Evolutionary conservation across 1,140 invertebrate species (phyloP).

Genomic region (Melanaphis sacchari): DNA sequence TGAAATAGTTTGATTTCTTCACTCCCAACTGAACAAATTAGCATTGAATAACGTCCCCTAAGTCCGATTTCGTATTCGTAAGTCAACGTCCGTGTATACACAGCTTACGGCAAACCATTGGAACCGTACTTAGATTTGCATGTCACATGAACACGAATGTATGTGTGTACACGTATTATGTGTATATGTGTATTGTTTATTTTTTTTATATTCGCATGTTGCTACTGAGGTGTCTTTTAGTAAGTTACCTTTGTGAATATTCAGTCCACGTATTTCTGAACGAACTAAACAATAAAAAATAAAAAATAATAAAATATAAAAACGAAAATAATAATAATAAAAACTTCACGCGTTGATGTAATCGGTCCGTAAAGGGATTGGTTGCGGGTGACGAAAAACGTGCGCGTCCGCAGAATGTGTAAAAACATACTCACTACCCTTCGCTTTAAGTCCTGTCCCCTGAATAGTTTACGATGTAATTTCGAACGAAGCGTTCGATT

Average conservation of each 20-base stretch:
- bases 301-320: background rate
- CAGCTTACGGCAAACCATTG: background rate
- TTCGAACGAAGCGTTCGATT: background rate
- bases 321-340: slow-evolving; percentile 16
- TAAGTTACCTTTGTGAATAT: background rate
- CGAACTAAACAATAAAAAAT: background rate
- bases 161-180: background rate
- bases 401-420: background rate
- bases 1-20: slow-evolving; percentile 10
- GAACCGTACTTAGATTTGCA: slow-evolving; percentile 27
- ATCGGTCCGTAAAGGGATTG: background rate
- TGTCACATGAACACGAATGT: background rate
- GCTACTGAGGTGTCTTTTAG: background rate
- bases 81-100: slow-evolving; percentile 1
- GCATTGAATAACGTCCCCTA: slow-evolving; percentile 12
- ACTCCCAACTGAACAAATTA: background rate
- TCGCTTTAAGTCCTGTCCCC: slow-evolving; percentile 20
- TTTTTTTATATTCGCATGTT: slow-evolving; percentile 8
- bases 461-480: background rate
- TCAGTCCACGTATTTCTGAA: background rate
- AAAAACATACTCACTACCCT: background rate
- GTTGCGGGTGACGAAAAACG: background rate
- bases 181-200: background rate
- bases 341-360: background rate
- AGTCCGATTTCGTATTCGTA: slow-evolving; percentile 36